Evolutionary conservation across 2,888 invertebrate species (phyloP), one percentile per base, ranked within the genome.

Genomic region (Escarpia spicata): DNA sequence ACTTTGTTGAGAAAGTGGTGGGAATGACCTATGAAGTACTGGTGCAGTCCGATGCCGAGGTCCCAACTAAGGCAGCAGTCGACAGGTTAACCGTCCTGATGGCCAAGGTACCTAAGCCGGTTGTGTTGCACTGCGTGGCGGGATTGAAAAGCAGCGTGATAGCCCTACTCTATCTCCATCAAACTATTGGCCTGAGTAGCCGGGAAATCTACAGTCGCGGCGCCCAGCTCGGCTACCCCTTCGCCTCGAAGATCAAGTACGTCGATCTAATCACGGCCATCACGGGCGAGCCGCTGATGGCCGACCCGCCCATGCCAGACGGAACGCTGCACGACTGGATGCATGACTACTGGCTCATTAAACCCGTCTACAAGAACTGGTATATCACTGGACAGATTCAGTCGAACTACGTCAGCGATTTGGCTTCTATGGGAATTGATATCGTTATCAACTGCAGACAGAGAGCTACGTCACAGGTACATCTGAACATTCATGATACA

Each of bases 371-470:
- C 89, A 94, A 94, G 92, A 95, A 95, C 93, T 95, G 95, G 95
- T 95, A 94, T 93, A 94, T 94, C 0, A 94, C 94, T n/a, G 96
- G 96, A 31, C 95, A 95, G 93, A 95, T 96, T 6, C 93, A 94
- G 52, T 92, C 93, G 91, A 94, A 95, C 92, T n/a, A 75, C 26
- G 75, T n/a, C 4, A n/a, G 26, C 19, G 95, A 95, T 92, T 91
- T 96, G 0, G 91, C 94, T 91, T 93, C 93, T 8, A 93, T 94
- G 60, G 95, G 95, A 2, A 95, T 95, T 92, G 95, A 95, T 92
- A 93, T 94, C 0, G 93, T 96, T 1, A 93, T 95, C 26, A 95
- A 95, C 92, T 93, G 95, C 93, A 93, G 96, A 58, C 92, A 93
- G 12, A 95, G 95, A 15, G 92, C 94, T n/a, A 90, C 37, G 37